Evolutionary conservation across 2,797 vertebrate species (phyloP), one percentile per base, ranked within the genome.

Genomic region (Poecilia velifera): DNA sequence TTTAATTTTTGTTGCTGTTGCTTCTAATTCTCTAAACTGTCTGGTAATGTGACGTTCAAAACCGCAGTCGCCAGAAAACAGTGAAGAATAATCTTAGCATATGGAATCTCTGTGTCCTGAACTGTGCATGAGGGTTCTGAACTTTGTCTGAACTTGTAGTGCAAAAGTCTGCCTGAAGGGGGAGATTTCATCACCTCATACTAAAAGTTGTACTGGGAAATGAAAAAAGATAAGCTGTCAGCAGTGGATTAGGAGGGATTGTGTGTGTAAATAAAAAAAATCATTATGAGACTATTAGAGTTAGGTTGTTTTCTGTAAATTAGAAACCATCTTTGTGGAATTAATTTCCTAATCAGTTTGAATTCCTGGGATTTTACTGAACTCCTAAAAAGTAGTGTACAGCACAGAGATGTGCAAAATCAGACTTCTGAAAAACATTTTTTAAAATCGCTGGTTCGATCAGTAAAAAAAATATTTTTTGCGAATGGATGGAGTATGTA

Each of bases 121-220:
- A 34, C 57, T 62, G 6, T 62, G 57, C 28, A 62, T 6, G 12
- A 31, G 6, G 13, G 57, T 18, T 34, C 28, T 62, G 57, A 62
- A 62, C 57, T 62, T 62, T 62, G 57, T 46, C 25, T 25, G 46
- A 62, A 62, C 57, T 62, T 62, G 57, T 62, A 62, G 57, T 62
- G 57, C 28, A 31, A 34, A 31, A 7, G 13, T 62, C 28, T 62
- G 57, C 57, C 57, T 62, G 28, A 62, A 31, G 57, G 57, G 28
- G 57, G 57, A 62, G 57, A 34, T 62, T 62, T 62, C 13, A 62
- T 62, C 14, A 62, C 5, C 28, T 62, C 6, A 34, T 6, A 16
- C 28, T 34, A 34, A 62, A 59, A 28, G 4, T 28, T 59, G 4
- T 13, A 59, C n/a, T 13, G n/a, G n/a, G 12, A 59, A 59, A 59